phyloP scores from a whole-genome alignment of 1,140 invertebrate genomes.

The Saccostrea glomerata region DNA sequence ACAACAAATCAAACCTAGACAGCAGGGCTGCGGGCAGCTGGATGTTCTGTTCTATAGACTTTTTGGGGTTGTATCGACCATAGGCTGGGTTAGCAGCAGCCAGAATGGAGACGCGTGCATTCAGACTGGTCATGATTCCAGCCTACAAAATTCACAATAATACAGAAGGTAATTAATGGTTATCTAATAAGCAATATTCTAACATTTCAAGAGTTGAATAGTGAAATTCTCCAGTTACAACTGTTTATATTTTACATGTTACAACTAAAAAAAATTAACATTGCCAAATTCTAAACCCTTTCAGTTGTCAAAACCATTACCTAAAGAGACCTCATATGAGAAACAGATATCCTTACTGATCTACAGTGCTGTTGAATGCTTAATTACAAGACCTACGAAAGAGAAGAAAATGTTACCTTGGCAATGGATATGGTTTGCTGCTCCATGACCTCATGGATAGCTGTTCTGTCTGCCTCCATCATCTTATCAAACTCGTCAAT shows the following conservation, averaged over 20 bases:
- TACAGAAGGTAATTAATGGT: not conserved
- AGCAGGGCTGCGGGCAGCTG: slow-evolving; percentile 98
- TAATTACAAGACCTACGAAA: not conserved
- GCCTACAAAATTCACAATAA: slow-evolving; percentile 82
- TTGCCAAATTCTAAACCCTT: too few relatives aligned
- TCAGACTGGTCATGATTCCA: slow-evolving; percentile 98
- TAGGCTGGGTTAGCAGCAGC: slow-evolving; percentile 99
- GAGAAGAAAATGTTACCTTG: slow-evolving; percentile 84
- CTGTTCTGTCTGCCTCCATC: slow-evolving; percentile 96
- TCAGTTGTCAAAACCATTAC: too few relatives aligned
- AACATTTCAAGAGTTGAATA: too few relatives aligned
- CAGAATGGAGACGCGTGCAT: slow-evolving; percentile 97
- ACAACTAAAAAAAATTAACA: too few relatives aligned
- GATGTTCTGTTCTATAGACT: slow-evolving; percentile 97
- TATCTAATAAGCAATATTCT: not conserved
- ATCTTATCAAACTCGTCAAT: slow-evolving; percentile 99
- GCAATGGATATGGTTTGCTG: slow-evolving; percentile 99
- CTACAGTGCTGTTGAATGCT: too few relatives aligned
- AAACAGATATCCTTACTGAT: too few relatives aligned
- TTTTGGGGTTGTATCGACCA: slow-evolving; percentile 96
- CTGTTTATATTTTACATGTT: too few relatives aligned
- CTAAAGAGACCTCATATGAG: too few relatives aligned
- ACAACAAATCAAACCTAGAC: slow-evolving; percentile 98
- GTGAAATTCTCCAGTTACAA: too few relatives aligned
- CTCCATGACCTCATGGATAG: slow-evolving; percentile 99